Conservation (phyloP, 2,888 invertebrate genomes). For the Coelinius sp. region DNA sequence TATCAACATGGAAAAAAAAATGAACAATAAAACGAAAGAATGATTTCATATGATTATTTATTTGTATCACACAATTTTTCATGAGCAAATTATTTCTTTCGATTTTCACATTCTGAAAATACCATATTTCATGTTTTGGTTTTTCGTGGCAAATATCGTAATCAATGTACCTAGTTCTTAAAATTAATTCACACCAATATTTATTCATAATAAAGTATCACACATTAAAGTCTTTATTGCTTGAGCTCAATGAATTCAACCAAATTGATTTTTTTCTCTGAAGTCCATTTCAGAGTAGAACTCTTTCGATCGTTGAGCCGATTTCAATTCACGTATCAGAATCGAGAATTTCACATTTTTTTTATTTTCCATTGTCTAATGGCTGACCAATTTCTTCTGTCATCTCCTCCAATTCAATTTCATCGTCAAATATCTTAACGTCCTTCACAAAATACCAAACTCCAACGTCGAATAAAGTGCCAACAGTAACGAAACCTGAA, state of each 20-base stretch:
- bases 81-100: too few relatives aligned
- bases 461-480: constrained; percentile 77
- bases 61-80: too few relatives aligned
- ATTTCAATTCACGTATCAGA: constrained; percentile 7
- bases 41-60: too few relatives aligned
- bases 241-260: neutral
- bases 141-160: too few relatives aligned
- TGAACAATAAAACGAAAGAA: too few relatives aligned
- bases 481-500: constrained; percentile 75
- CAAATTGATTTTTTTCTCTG: neutral
- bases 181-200: too few relatives aligned
- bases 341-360: neutral
- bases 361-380: constrained; percentile 42
- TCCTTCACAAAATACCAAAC: constrained; percentile 81
- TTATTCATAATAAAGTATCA: constrained; percentile 23
- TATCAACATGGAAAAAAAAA: too few relatives aligned
- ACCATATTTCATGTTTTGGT: too few relatives aligned
- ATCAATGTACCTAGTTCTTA: too few relatives aligned
- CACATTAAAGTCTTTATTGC: constrained; percentile 25
- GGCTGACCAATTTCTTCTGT: constrained; percentile 64
- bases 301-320: neutral
- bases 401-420: constrained; percentile 71
- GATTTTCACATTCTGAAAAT: too few relatives aligned
- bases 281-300: neutral
- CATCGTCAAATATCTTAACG: constrained; percentile 80